Evolutionary conservation across 2,888 invertebrate species (phyloP), one percentile per base, ranked within the genome.

Genomic region (Agrotis segetum): DNA sequence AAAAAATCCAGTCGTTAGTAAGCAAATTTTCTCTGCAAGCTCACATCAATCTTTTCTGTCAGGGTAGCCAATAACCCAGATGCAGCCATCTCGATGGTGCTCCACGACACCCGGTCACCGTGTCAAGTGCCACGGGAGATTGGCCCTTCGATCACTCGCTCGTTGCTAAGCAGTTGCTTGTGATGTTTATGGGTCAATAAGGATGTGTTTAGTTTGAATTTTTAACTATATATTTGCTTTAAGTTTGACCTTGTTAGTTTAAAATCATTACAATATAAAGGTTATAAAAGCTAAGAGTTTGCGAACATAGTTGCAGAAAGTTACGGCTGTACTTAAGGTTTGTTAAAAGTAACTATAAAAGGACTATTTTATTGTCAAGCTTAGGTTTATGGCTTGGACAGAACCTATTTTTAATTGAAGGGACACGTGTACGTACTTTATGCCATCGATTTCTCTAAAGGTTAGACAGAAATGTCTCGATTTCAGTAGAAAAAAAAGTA

Each of bases 41-140:
- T 67, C 29, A n/a, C 60, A 67, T 61, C 60, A 75, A 69, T 73
- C 58, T 74, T 59, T 64, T 69, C 52, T 40, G 56, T 44, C 66
- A 50, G 44, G 50, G 53, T 77, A 71, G 71, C 77, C 71, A 85
- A 80, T 86, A 84, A 86, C 87, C 87, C 64, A 87, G 86, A 84
- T 86, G 81, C 68, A 75, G 66, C 49, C 63, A 58, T 65, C 67
- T 78, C 61, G 72, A 86, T 74, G 71, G 72, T 72, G 60, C 84
- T 85, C 63, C 53, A 74, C 53, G 71, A 71, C 65, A 77, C 82
- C 79, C 86, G 88, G 88, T 86, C 87, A 87, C 85, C 80, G 29
- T 87, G 86, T 86, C 86, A 86, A 86, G 88, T 86, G 74, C 65
- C 52, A 82, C 71, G 55, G 87, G 77, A 85, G 85, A 86, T 81